Conservation (phyloP, 2,113 vertebrate species). For the Siphamia tubifer region DNA sequence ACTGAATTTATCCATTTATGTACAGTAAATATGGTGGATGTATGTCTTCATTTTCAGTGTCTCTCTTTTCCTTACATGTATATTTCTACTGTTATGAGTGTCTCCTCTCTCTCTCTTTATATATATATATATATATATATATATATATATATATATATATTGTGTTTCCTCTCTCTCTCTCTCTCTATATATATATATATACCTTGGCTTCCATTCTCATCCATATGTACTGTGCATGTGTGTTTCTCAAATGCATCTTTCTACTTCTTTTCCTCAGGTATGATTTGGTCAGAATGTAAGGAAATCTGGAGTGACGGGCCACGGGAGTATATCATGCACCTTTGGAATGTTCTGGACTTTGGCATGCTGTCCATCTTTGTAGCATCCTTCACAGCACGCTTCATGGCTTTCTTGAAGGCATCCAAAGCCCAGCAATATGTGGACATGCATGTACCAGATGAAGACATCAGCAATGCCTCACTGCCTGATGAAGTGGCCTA, state of each 20-base stretch:
- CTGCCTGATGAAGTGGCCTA: constrained; percentile 95
- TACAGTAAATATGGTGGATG: too few relatives aligned
- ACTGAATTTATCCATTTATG: too few relatives aligned
- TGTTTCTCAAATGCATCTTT: too few relatives aligned
- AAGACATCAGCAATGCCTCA: constrained; percentile 86
- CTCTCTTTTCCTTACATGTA: too few relatives aligned
- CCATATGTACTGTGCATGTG: background rate
- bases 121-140: too few relatives aligned
- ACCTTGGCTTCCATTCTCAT: too few relatives aligned
- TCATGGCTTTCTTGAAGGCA: constrained; percentile 97
- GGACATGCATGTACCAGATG: constrained; percentile 86
- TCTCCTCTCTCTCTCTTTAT: too few relatives aligned
- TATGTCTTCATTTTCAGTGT: too few relatives aligned
- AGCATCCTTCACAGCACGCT: constrained; percentile 93
- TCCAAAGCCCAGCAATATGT: constrained; percentile 94
- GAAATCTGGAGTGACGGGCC: constrained; percentile 97
- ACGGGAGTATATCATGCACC: constrained; percentile 90
- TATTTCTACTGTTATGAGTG: too few relatives aligned
- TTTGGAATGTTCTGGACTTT: constrained; percentile 97
- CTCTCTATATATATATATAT: too few relatives aligned
- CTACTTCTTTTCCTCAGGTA: constrained; percentile 84
- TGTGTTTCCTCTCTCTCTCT: too few relatives aligned
- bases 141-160: too few relatives aligned
- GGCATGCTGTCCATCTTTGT: constrained; percentile 97
- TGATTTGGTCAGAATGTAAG: constrained; percentile 98